These are phyloP conservation scores for Ctenopoma kingsleyae DNA, from an alignment of 2,797 vertebrate species.

Conservation along the genomic window DNA sequence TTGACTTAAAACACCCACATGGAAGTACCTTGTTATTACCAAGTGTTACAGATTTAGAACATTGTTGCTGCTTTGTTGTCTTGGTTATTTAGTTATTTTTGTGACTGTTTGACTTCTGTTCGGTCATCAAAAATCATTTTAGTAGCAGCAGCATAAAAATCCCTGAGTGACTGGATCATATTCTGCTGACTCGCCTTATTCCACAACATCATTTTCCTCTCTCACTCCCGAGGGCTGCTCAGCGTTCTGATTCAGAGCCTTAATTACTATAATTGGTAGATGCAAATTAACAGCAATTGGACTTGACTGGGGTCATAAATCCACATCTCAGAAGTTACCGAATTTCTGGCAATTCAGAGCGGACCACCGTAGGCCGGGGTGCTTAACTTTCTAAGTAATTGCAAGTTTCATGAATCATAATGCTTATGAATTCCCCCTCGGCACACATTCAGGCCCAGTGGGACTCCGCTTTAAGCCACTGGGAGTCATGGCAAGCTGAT, in stretches of 20 bases:
- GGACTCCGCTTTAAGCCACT: constrained; percentile 60
- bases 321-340: constrained; percentile 78
- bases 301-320: constrained; percentile 87
- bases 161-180: constrained; percentile 43
- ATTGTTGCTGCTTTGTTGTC: constrained; percentile 48
- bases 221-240: constrained; percentile 61
- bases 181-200: constrained; percentile 75
- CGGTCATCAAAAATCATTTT: constrained; percentile 64
- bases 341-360: constrained; percentile 75
- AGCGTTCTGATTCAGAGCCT: constrained; percentile 73
- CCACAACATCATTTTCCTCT: constrained; percentile 65
- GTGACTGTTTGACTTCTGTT: constrained; percentile 42
- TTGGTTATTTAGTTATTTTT: constrained; percentile 50
- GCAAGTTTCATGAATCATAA: constrained; percentile 84
- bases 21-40: constrained; percentile 40
- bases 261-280: constrained; percentile 86
- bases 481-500: constrained; percentile 57
- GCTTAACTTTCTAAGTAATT: constrained; percentile 85
- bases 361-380: constrained; percentile 75
- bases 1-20: constrained; percentile 21
- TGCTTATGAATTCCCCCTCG: constrained; percentile 77
- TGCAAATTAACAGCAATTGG: constrained; percentile 87
- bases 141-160: constrained; percentile 41
- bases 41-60: constrained; percentile 58
- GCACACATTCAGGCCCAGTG: constrained; percentile 52